Base-by-base conservation (phyloP, 2,888 invertebrate genomes). In the Melanophora roralis region DNA sequence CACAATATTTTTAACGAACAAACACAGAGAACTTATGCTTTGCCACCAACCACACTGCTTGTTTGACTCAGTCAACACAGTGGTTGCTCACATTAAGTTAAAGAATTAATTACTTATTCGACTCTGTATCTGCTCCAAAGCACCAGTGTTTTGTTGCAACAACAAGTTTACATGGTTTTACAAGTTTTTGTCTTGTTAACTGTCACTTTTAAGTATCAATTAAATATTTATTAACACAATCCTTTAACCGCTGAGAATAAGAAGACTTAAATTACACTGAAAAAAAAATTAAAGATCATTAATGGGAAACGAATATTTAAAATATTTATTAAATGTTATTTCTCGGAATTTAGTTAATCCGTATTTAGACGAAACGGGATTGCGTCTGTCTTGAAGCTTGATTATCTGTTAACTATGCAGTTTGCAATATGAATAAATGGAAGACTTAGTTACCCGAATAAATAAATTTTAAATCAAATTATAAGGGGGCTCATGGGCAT, bases 151-250 rank as follows among this genome's bases (percentile, higher is more conserved):
- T 19, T 57, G 11, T n/a, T 38, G 32, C 38, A 36, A 74, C 59
- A 59, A 23, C 62, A 14, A 49, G 6, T 14, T 68, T 74, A 69
- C 64, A 57, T 72, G 65, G 60, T 57, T 47, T 74, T 69, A 74
- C 55, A 68, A 34, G 60, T 53, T 69, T 68, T 72, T 59, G 62
- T 76, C 76, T 80, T 73, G 80, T 80, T 80, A 76, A 34, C 80
- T 80, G 80, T 76, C 80, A 80, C 68, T 76, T 77, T 68, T 80
- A 59, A 76, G 51, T 64, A 73, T 73, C 72, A 80, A 80, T 80
- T 80, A 80, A 80, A 80, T 72, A 76, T 68, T 80, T 80, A 73
- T 80, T 80, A 80, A 73, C 72, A 80, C 76, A 64, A 73, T 45
- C 45, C 27, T 72, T 72, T 72, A 34, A 62, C 49, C 51, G 43